Conservation (phyloP, 2,888 invertebrate genomes). For the Pollenia angustigena region DNA sequence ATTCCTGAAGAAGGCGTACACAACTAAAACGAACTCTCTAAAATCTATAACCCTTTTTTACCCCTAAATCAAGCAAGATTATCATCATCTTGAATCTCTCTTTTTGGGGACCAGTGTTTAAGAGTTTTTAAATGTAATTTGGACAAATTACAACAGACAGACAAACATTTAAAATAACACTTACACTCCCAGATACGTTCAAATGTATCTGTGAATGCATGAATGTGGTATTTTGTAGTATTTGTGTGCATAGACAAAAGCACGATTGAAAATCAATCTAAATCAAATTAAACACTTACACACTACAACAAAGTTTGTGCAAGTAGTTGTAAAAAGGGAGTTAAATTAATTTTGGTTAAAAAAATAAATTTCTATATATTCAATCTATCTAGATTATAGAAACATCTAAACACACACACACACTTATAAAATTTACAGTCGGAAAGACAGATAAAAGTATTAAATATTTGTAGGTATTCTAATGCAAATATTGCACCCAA, state of each 20-base stretch:
- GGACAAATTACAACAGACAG: conserved; percentile 9
- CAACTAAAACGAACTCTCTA: too few species aligned
- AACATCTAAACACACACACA: background rate
- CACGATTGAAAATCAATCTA: conserved; percentile 65
- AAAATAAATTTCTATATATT: conserved; percentile 18
- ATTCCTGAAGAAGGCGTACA: too few species aligned
- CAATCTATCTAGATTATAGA: background rate
- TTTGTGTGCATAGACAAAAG: conserved; percentile 23
- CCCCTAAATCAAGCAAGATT: too few species aligned
- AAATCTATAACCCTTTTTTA: too few species aligned
- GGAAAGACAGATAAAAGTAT: background rate
- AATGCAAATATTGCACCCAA: background rate
- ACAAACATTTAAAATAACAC: conserved; percentile 23
- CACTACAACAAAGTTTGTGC: conserved; percentile 39
- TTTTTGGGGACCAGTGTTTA: too few species aligned
- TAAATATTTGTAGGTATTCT: background rate
- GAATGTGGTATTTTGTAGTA: background rate
- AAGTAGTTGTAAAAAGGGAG: conserved; percentile 21
- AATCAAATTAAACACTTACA: conserved; percentile 71
- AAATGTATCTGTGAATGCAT: background rate
- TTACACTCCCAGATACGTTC: background rate
- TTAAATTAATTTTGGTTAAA: conserved; percentile 51
- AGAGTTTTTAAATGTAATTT: conserved; percentile 40
- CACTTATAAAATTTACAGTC: background rate
- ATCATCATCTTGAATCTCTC: too few species aligned